Base-by-base conservation (phyloP, 2,797 vertebrate species). In the Acrossocheilus fasciatus region DNA sequence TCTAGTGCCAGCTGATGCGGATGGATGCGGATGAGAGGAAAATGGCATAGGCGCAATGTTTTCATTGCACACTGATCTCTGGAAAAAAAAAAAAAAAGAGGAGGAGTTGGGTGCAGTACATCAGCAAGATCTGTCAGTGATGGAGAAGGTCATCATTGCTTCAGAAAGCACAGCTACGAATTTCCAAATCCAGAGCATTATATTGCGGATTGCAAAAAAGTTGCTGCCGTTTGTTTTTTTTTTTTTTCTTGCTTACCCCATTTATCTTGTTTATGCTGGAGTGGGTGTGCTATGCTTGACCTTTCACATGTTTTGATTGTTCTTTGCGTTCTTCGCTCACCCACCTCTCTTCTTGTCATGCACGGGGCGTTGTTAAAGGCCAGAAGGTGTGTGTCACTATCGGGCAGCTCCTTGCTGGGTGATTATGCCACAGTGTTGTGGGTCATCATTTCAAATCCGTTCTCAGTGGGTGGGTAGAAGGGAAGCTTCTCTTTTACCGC, bases 21-120 rank as follows among this genome's bases (percentile, higher is more conserved):
- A 92, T 89, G 91, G 94, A 94, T 94, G 92, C 92, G 92, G 93
- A 92, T 89, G 91, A 89, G 87, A 85, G 87, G 74, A 76, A 90
- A 90, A 84, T 88, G 79, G 69, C 90, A 92, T 91, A 93, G 91
- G 93, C 91, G 94, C 95, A 95, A 94, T 95, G 94, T 95, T 96
- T 95, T 95, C 91, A 92, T 93, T 92, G 93, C 93, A 93, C 94
- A 94, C 92, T 92, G 90, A 87, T 90, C 73, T 93, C 91, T 94
- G 91, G 34, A 2, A 6, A 34, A 18, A 43, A 54, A 36, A 39
- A n/a, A 39, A 30, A 68, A 81, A 79, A 79, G 89, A 90, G 91
- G 88, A 92, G 89, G 86, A 87, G 86, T 78, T 74, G 88, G 86
- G 82, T 83, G 83, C 86, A 89, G 74, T 86, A 88, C 83, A 84